Conservation (phyloP, 2,888 invertebrate species). For the Autographa gamma region DNA sequence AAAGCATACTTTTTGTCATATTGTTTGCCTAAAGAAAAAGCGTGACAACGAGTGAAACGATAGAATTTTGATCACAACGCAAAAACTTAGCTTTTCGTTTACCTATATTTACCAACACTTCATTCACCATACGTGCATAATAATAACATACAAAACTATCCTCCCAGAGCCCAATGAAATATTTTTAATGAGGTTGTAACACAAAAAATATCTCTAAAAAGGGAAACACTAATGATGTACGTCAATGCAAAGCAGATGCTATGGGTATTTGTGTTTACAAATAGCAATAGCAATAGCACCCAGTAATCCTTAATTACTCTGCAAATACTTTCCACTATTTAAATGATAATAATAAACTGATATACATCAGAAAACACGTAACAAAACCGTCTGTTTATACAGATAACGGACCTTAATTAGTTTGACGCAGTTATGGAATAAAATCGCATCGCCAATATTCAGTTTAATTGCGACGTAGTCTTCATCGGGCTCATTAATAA, state of each 20-base stretch:
- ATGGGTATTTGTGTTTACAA: not conserved
- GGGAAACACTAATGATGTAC: slow-evolving; percentile 5
- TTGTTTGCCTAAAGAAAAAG: not conserved
- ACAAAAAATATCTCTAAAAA: not conserved
- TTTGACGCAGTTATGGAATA: slow-evolving; percentile 24
- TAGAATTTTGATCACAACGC: not conserved
- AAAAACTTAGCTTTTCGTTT: not conserved
- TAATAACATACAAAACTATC: not conserved
- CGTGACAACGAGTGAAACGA: not conserved
- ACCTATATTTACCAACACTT: not conserved
- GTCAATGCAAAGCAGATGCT: not conserved
- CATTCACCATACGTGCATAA: not conserved
- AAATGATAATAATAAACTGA: slow-evolving; percentile 37
- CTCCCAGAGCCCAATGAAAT: not conserved
- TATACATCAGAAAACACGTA: slow-evolving; percentile 43
- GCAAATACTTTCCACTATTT: slow-evolving; percentile 33
- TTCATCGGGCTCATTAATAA: slow-evolving; percentile 26
- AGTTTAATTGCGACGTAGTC: slow-evolving; percentile 26
- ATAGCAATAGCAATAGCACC: not conserved
- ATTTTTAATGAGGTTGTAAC: slow-evolving; percentile 3
- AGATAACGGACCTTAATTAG: slow-evolving; percentile 50
- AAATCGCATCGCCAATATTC: slow-evolving; percentile 29
- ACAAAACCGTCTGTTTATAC: slow-evolving; percentile 41
- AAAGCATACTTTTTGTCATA: too few species aligned
- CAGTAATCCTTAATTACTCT: slow-evolving; percentile 42